Base-by-base conservation (phyloP, 2,113 vertebrate genomes). In the Eretmochelys imbricata region DNA sequence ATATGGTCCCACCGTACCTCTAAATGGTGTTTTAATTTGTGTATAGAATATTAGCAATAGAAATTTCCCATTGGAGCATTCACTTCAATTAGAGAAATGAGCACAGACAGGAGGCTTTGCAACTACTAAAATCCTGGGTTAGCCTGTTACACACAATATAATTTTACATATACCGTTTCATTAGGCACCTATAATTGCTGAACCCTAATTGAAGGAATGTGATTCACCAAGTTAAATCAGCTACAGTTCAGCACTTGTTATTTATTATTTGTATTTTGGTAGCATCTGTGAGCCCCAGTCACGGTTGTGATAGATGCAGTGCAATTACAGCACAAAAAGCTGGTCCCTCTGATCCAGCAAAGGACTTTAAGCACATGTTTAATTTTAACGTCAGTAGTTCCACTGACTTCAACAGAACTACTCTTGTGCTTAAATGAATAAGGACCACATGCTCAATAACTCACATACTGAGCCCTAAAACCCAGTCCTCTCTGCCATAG, bases 11-110 rank as follows among this genome's bases (percentile, higher is more conserved):
- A 92, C 91, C 91, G 90, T 87, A 97, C 90, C 83, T 94, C 96
- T 96, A 97, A 97, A 98, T 95, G 92, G 95, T 97, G 95, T 94
- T 98, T 98, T 98, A 98, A 98, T 98, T 97, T 97, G 98, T 97
- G 95, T 95, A 90, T 93, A 92, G 96, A 96, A 97, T 96, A 97
- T 95, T 94, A 98, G 96, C 97, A 97, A 96, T 89, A 97, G 94
- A 89, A 50, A 86, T 91, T 90, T 96, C 97, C 96, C 97, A 92
- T 22, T 85, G 94, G 96, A 94, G 82, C 86, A 95, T 90, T 98
- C 94, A 94, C 87, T 96, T 96, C 90, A 94, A 95, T 95, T 95
- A 98, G 96, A 96, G 90, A 97, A 98, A 98, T 90, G 96, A 97
- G 94, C 96, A 94, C 76, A 96, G 95, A 93, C 79, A 59, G 84